Base-by-base conservation (phyloP, 2,888 invertebrate species). In the Caenorhabditis sp. region DNA sequence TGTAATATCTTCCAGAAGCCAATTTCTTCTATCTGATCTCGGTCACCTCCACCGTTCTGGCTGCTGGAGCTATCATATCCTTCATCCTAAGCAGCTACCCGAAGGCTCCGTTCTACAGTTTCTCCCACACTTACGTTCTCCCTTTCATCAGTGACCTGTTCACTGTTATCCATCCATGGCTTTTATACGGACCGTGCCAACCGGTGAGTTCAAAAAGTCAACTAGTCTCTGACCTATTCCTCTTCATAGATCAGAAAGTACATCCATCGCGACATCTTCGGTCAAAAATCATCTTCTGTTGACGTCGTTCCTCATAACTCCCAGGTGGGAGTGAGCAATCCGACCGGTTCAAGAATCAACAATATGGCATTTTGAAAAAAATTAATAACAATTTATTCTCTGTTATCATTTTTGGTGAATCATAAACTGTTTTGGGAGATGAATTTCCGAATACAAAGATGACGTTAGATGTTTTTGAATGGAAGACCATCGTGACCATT, bases 401-500 rank as follows among this genome's bases (percentile, higher is more conserved):
- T 51, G 31, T 51, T 51, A 12, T 26, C 7, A 19, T 51, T 14
- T 35, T 5, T 66, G 26, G n/a, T 47, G 14, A 54, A 68, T 35
- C 12, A 47, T 49, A 6, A 31, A 31, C 4, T 31, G 1, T 26
- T 49, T 12, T 22, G n/a, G 49, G 14, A 49, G n/a, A n/a, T n/a
- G n/a, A n/a, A n/a, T n/a, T n/a, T n/a, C n/a, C n/a, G n/a, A n/a
- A n/a, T n/a, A n/a, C n/a, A n/a, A n/a, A 31, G n/a, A 24, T 54
- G 54, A 54, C 19, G 47, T 80, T 69, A 69, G 22, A 69, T 61
- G 19, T 28, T 59, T 38, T 80, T 80, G 31, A 66, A 69, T 16
- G 82, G 82, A 28, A 76, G 41, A 1, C 49, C 69, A 35, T 81
- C 75, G 41, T 68, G 69, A 0, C 58, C 51, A 16, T 80, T 79